These are phyloP conservation scores for Tyrophagus putrescentiae DNA, from an alignment of 1,140 invertebrate species.

Conservation along the genomic window DNA sequence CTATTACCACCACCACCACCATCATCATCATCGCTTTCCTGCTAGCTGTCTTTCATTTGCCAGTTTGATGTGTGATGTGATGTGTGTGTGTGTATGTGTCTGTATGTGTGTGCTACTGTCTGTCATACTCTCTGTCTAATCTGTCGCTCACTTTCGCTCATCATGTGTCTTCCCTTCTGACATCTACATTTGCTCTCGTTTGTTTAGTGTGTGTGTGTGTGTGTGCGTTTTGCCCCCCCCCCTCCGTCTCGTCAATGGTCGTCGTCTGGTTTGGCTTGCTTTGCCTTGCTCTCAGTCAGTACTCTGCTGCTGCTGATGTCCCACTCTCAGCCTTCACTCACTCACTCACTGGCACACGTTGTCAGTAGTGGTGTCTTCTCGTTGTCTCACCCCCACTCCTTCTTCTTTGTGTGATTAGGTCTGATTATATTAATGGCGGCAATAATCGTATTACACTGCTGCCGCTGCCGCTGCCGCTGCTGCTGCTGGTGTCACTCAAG, in stretches of 20 bases:
- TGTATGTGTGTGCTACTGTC: neutral
- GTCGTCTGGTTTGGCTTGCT: neutral
- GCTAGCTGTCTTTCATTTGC: neutral
- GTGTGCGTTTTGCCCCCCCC: neutral
- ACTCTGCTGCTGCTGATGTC: neutral
- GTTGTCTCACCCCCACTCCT: neutral
- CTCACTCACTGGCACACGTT: neutral
- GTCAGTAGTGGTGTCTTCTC: neutral
- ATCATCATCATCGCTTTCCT: too few relatives aligned
- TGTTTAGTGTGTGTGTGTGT: too few relatives aligned
- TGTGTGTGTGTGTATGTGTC: neutral
- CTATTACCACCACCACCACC: too few relatives aligned
- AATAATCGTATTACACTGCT: constrained; percentile 3
- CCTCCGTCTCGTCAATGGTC: too few relatives aligned
- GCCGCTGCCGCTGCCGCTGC: neutral
- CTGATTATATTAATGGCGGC: constrained; percentile 15
- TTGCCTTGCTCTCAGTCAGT: neutral
- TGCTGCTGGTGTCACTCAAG: constrained; percentile 3
- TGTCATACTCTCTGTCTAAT: constrained; percentile 7
- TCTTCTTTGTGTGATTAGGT: constrained; percentile 15
- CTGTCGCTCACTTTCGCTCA: neutral
- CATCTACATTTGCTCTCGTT: neutral
- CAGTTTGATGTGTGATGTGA: neutral
- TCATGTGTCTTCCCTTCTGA: neutral
- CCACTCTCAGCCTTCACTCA: neutral